phyloP scores from a whole-genome alignment of 2,888 invertebrate genomes.

The Caenorhabditis japonica region DNA sequence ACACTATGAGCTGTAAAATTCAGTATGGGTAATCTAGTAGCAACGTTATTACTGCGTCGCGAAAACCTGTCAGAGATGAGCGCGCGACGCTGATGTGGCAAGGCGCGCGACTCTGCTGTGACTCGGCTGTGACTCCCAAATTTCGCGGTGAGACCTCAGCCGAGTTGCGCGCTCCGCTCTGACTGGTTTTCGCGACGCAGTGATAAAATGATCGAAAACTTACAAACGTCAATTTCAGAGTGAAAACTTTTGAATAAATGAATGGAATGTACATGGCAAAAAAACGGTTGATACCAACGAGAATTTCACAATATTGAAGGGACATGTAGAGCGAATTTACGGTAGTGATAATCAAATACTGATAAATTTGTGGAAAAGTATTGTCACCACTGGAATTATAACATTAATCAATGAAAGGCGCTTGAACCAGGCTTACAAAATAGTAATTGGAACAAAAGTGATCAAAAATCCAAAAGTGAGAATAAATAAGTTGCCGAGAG shows the following conservation, averaged over 20 bases:
- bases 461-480: neutral
- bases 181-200: too few species aligned
- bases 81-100: too few species aligned
- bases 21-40: neutral
- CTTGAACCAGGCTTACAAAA: neutral
- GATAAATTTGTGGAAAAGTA: too few species aligned
- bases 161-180: too few species aligned
- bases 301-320: constrained; percentile 2
- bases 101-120: too few species aligned
- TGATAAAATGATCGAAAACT: neutral
- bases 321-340: constrained; percentile 13
- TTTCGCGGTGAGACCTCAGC: too few species aligned
- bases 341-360: neutral
- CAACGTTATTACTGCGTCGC: neutral
- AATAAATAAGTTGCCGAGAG: neutral
- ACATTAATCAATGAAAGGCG: neutral
- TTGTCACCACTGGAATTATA: too few species aligned
- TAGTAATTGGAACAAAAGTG: neutral
- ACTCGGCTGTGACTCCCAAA: too few species aligned
- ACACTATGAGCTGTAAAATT: too few species aligned
- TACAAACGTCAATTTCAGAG: constrained; percentile 9
- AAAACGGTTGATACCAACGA: constrained; percentile 20
- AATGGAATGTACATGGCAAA: constrained; percentile 25
- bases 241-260: constrained; percentile 3
- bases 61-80: too few species aligned